Base-by-base conservation (phyloP, 2,113 vertebrate species). In the Phylloscopus whistleri region DNA sequence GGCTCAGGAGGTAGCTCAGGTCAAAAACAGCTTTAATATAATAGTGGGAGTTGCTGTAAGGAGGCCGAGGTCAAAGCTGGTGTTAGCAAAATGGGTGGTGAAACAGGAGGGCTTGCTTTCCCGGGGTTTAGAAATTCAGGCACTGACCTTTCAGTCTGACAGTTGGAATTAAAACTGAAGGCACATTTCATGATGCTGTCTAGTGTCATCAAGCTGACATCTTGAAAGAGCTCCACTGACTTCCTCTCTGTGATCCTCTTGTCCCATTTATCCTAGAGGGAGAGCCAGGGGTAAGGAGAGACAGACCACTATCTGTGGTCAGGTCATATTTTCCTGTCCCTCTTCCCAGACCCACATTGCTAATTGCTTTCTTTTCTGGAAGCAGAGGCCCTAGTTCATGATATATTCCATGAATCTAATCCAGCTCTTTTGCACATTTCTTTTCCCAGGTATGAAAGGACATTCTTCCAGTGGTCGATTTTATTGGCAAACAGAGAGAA, bases 151-250 rank as follows among this genome's bases (percentile, higher is more conserved):
- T 98, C 86, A 8, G 87, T 95, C 93, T 99, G 98, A 87, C 98
- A 96, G 93, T 95, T 97, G 83, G 97, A 97, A 27, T 97, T 79
- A 55, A 88, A 95, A 86, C 99, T 99, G 97, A 99, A 99, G 31
- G 98, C 98, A 8, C 98, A 99, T 89, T 99, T 99, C 98, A 99
- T 96, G 83, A 99, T 98, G 90, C 64, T 98, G 94, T 99, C 98
- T 41, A 99, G 97, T 2, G 98, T 98, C 99, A 99, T 99, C 30
- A 99, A 97, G 82, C 98, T 99, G 68, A 99, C 60, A 0, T 98
- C 95, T 30, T 98, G 80, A 85, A 98, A 99, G 68, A 99, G 68
- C 73, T 99, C 99, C 95, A 99, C 96, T 5, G 97, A 72, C 17
- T 97, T 82, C 5, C 81, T 92, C 37, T 96, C 93, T 31, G 62